Evolutionary conservation across 2,113 vertebrate genomes (phyloP).

Genomic region (Megatriorchis doriae): DNA sequence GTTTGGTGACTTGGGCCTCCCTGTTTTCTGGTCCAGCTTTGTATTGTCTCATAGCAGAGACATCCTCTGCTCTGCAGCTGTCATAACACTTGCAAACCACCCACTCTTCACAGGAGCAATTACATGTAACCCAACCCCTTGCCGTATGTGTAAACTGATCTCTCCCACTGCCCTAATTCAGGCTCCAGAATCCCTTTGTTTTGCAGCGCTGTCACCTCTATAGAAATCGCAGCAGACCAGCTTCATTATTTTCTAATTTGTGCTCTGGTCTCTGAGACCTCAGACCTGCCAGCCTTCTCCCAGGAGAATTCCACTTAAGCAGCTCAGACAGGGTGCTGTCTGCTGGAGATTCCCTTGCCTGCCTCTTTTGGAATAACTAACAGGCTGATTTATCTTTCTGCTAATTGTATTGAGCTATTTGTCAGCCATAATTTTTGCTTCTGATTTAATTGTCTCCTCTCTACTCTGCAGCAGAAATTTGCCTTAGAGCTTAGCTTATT

Average conservation of each 20-base stretch:
- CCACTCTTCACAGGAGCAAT: conserved; percentile 60
- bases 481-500: not conserved
- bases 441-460: not conserved
- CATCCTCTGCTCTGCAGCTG: conserved; percentile 63
- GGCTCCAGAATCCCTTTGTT: conserved; percentile 34
- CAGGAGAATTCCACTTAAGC: not conserved
- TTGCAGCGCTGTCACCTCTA: conserved; percentile 11
- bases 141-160: conserved; percentile 33
- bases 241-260: conserved; percentile 55
- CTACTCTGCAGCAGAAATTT: not conserved
- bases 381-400: not conserved
- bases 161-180: conserved; percentile 13
- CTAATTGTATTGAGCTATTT: not conserved
- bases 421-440: not conserved
- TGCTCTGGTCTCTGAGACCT: not conserved
- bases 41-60: conserved; percentile 44
- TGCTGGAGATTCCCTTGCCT: not conserved
- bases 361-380: not conserved
- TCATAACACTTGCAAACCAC: conserved; percentile 68
- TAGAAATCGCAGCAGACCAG: not conserved
- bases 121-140: conserved; percentile 43
- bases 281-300: not conserved
- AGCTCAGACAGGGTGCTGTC: not conserved
- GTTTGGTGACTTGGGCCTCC: not conserved
- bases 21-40: conserved; percentile 2